These are phyloP conservation scores for Propithecus deckenii DNA, from an alignment of 2,797 vertebrate species.

Conservation along the genomic window DNA sequence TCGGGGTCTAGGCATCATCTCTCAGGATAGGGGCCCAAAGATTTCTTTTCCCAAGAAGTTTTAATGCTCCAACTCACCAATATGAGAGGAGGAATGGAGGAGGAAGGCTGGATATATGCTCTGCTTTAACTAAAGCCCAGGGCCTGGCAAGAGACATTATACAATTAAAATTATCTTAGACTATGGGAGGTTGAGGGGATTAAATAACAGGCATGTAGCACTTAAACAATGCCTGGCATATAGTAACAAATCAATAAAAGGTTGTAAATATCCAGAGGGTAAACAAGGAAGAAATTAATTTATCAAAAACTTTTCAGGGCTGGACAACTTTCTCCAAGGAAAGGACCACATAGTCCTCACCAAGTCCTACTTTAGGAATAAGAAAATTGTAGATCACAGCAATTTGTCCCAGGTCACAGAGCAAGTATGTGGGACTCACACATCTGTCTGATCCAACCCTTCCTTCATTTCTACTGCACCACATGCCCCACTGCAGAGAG, in stretches of 20 bases:
- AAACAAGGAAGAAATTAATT: neutral
- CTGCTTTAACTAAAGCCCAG: neutral
- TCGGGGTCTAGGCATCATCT: neutral
- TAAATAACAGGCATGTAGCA: neutral
- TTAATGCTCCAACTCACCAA: neutral
- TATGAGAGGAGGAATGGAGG: neutral
- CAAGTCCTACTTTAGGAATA: neutral
- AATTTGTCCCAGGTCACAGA: neutral
- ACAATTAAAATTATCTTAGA: neutral
- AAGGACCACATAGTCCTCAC: neutral
- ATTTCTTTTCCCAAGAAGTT: neutral
- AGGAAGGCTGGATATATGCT: neutral
- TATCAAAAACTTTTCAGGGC: neutral
- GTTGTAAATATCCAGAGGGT: neutral
- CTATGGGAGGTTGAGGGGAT: neutral
- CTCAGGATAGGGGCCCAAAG: neutral
- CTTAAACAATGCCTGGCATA: neutral
- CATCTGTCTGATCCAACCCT: neutral
- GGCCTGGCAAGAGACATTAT: neutral
- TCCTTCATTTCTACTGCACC: neutral
- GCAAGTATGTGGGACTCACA: neutral
- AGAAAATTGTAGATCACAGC: neutral
- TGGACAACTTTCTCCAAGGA: neutral
- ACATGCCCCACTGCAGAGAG: neutral
- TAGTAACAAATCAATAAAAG: conserved; percentile 7